phyloP scores from a whole-genome alignment of 2,797 vertebrate species.

The Sorex maritimensis region DNA sequence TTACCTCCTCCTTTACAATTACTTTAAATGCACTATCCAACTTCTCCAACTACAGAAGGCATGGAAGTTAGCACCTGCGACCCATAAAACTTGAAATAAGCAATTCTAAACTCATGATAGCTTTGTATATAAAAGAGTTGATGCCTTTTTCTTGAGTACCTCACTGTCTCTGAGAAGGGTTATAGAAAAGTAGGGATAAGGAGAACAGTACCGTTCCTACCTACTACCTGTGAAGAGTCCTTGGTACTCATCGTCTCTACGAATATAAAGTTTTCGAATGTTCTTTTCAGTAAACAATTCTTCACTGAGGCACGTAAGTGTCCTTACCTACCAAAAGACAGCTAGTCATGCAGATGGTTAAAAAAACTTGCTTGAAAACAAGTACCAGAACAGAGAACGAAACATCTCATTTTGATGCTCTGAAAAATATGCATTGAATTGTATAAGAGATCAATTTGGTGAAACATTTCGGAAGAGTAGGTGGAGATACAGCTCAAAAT shows the following conservation, averaged over 20 bases:
- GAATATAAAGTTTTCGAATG: slow-evolving; percentile 19
- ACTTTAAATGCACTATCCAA: neutral
- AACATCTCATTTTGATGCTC: neutral
- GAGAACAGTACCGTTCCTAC: neutral
- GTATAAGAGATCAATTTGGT: neutral
- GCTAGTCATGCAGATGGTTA: slow-evolving; percentile 13
- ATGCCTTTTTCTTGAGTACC: neutral
- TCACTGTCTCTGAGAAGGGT: neutral
- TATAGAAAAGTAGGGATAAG: neutral
- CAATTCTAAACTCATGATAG: slow-evolving; percentile 11
- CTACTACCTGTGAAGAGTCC: neutral
- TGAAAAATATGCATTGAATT: slow-evolving; percentile 37
- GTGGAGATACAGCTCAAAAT: neutral
- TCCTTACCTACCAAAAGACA: slow-evolving; percentile 34
- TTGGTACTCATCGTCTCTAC: neutral
- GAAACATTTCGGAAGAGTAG: neutral
- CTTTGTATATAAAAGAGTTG: slow-evolving; percentile 3
- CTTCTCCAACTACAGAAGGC: neutral
- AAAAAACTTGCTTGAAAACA: slow-evolving; percentile 23
- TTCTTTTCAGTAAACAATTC: slow-evolving; percentile 49
- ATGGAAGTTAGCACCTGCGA: neutral
- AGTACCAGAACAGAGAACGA: slow-evolving; percentile 18
- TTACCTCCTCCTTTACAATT: neutral
- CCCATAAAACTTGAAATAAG: neutral
- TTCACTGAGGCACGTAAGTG: neutral